phyloP scores from a whole-genome alignment of 2,113 vertebrate species.

The Nannobrachium achirus region DNA sequence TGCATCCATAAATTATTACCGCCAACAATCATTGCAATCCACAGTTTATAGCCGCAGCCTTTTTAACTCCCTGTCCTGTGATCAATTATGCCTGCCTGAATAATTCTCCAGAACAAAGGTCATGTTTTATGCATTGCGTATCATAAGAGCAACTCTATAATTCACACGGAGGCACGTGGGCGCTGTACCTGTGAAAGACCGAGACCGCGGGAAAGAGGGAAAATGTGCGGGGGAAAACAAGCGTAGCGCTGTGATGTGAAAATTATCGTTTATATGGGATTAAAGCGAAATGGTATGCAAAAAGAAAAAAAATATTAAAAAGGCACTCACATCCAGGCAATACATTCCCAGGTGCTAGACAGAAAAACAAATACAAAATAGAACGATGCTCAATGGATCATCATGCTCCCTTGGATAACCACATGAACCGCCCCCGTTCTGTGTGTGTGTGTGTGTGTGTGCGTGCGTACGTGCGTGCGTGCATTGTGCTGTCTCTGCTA shows the following conservation, averaged over 20 bases:
- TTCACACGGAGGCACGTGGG: slow-evolving; percentile 5
- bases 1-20: slow-evolving; percentile 10
- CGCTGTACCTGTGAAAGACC: slow-evolving; percentile 5
- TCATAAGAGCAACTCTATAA: slow-evolving; percentile 39
- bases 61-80: slow-evolving; percentile 37
- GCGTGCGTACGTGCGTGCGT: background rate
- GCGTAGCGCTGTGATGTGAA: background rate
- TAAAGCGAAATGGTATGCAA: background rate
- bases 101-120: slow-evolving; percentile 46
- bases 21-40: slow-evolving; percentile 32
- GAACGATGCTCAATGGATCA: no score
- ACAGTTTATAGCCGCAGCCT: slow-evolving; percentile 19
- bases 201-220: slow-evolving; percentile 17
- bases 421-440: no score
- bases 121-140: slow-evolving; percentile 54
- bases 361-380: no score
- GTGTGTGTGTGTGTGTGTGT: slow-evolving; percentile 1
- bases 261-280: background rate
- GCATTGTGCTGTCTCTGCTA: background rate
- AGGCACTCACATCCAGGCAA: no score
- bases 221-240: slow-evolving; percentile 20
- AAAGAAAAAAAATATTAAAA: background rate
- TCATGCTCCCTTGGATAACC: no score
- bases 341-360: no score
- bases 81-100: slow-evolving; percentile 58